A percentile compares a stretch with the other conserved stretches of the same genome.
These are phyloP conservation scores for Protomyctophum bolini DNA, from an alignment of 2,113 vertebrate genomes.

Conservation along the genomic window DNA sequence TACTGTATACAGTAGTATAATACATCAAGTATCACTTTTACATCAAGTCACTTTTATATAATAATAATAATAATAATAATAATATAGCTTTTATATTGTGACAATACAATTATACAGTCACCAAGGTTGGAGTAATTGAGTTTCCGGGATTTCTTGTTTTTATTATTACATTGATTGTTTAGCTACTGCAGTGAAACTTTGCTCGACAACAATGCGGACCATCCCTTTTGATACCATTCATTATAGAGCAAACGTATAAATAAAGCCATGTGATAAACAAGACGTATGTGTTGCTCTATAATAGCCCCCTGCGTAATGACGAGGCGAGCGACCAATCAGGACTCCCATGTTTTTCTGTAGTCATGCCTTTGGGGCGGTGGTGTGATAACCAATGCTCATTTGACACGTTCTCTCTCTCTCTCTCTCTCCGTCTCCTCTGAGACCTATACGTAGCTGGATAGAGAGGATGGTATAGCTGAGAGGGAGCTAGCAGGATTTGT, in stretches of 20 bases:
- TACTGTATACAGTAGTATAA: no score
- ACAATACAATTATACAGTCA: no score
- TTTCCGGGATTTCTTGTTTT: slow-evolving; percentile 4
- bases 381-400: slow-evolving; percentile 57
- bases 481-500: slow-evolving; percentile 34
- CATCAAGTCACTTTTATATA: background rate
- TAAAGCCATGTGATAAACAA: no score
- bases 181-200: background rate
- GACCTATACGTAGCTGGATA: background rate
- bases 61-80: background rate
- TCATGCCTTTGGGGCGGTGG: slow-evolving; percentile 10
- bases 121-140: background rate
- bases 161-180: background rate
- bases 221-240: background rate
- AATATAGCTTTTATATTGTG: no score
- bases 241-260: no score
- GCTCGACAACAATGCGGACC: background rate
- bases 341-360: slow-evolving; percentile 17
- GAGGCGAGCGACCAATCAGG: slow-evolving; percentile 30
- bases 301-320: background rate
- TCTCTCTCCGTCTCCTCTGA: slow-evolving; percentile 21
- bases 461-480: no score
- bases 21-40: no score
- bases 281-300: background rate
- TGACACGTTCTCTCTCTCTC: slow-evolving; percentile 52